Evolutionary conservation across 2,113 vertebrate species (phyloP).

Genomic region (Saccopteryx bilineata): DNA sequence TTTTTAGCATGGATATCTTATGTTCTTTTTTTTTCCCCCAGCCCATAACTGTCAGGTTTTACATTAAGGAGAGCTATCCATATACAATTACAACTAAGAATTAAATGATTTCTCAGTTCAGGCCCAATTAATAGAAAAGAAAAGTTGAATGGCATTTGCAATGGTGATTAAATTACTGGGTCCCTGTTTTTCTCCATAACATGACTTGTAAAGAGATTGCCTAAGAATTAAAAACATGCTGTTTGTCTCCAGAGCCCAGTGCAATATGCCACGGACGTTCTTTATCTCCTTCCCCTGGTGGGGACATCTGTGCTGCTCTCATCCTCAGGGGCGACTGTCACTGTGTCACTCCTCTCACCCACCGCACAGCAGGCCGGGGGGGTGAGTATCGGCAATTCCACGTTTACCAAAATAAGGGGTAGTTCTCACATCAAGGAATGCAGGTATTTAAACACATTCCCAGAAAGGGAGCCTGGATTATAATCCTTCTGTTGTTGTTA

Average conservation of each 20-base stretch:
- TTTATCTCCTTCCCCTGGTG: not conserved
- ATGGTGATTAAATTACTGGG: not conserved
- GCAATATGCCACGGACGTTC: not conserved
- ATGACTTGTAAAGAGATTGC: not conserved
- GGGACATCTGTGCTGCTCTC: not conserved
- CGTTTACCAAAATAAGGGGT: not conserved
- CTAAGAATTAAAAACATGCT: not conserved
- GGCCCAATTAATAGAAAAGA: not conserved
- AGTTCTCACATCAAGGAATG: not conserved
- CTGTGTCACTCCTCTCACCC: rapidly evolving
- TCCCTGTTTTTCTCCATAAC: not conserved
- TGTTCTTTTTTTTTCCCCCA: not conserved
- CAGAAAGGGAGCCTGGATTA: not conserved
- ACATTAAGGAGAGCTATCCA: not conserved
- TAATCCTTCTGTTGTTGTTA: not conserved
- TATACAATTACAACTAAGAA: not conserved
- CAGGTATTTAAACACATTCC: not conserved
- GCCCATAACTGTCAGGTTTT: not conserved
- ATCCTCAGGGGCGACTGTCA: rapidly evolving
- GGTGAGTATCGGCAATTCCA: not conserved
- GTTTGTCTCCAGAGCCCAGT: not conserved
- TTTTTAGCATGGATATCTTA: not conserved
- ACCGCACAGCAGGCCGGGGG: rapidly evolving
- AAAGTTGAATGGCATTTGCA: not conserved
- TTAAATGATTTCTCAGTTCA: not conserved